These are phyloP conservation scores for Ornithorhynchus anatinus DNA, from an alignment of 2,113 vertebrate genomes.

Conservation along the genomic window DNA sequence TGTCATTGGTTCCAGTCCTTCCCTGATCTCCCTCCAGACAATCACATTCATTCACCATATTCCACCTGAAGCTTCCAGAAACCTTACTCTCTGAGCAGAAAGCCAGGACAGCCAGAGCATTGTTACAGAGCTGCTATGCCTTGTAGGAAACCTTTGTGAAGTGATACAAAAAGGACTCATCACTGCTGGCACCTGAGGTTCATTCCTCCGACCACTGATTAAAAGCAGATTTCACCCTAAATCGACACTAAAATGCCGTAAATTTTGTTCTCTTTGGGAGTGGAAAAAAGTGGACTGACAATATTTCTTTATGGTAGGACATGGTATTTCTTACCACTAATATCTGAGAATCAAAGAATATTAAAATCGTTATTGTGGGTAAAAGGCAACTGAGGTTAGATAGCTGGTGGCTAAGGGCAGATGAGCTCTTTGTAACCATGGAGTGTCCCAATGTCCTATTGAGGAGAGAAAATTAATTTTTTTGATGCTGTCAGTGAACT, in stretches of 20 bases:
- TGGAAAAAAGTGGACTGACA: constrained; percentile 31
- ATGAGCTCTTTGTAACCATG: background rate
- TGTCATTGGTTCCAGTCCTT: background rate
- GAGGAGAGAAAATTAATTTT: no score
- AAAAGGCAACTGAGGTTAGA: background rate
- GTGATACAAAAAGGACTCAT: background rate
- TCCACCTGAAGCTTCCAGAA: background rate
- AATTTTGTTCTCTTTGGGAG: background rate
- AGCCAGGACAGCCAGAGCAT: background rate
- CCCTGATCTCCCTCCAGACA: accelerated
- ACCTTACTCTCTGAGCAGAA: background rate
- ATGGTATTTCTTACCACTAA: background rate
- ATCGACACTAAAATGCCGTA: background rate
- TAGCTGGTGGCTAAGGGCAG: background rate
- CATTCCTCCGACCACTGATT: background rate
- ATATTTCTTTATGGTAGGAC: constrained; percentile 34
- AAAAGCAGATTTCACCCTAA: background rate
- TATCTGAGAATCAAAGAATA: background rate
- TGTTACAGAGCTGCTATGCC: background rate
- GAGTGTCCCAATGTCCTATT: no score
- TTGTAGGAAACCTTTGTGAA: background rate
- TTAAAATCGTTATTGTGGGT: background rate
- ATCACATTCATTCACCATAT: background rate
- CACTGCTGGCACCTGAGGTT: background rate
- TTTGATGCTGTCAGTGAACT: no score